These are phyloP conservation scores for Leptoclinus maculatus DNA, from an alignment of 2,797 vertebrate species.

Conservation along the genomic window DNA sequence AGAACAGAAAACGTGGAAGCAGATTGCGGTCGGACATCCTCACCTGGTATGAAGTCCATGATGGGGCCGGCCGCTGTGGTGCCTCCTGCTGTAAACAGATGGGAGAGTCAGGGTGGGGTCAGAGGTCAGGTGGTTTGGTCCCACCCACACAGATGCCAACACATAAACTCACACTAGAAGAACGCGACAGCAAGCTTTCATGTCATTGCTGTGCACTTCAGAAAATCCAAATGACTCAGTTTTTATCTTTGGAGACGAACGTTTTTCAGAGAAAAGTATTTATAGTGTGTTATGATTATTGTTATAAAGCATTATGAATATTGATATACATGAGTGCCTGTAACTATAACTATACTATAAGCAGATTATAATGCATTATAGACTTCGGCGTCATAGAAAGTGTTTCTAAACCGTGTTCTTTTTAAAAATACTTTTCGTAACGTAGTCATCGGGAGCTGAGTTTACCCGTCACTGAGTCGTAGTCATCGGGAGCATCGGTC, in stretches of 20 bases:
- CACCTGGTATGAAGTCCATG: conserved; percentile 75
- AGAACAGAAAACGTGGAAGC: conserved; percentile 20
- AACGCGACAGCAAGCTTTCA: background rate
- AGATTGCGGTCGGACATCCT: conserved; percentile 47
- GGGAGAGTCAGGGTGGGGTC: conserved; percentile 60
- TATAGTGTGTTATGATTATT: background rate
- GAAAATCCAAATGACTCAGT: no score
- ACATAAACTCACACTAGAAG: background rate
- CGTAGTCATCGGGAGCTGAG: background rate
- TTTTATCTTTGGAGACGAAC: no score
- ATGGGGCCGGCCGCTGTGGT: conserved; percentile 41
- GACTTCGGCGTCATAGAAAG: no score
- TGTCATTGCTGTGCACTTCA: background rate
- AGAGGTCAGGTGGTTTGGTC: conserved; percentile 50
- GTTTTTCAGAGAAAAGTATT: background rate
- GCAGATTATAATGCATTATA: background rate
- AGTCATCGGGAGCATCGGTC: conserved; percentile 65
- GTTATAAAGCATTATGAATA: background rate
- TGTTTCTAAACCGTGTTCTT: background rate
- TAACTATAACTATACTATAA: background rate
- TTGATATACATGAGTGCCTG: background rate
- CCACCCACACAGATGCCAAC: conserved; percentile 55
- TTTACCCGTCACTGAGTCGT: conserved; percentile 39
- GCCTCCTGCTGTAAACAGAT: conserved; percentile 68
- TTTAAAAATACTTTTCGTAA: background rate